Base-by-base conservation (phyloP, 2,888 invertebrate species). In the Spicauda simplicius region DNA sequence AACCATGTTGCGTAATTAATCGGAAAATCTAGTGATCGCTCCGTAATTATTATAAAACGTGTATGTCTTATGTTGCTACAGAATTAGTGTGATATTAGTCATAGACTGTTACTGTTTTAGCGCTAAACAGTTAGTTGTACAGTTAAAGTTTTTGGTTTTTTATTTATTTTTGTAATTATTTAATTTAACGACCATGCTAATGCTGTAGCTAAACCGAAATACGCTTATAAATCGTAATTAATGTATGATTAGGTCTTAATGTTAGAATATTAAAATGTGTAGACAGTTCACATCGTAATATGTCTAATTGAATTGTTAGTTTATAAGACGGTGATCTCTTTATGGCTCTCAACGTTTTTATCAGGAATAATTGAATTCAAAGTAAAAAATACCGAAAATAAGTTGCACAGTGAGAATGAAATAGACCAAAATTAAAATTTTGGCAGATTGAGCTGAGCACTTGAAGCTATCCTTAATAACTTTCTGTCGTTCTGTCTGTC, bases 31-130 rank as follows among this genome's bases (percentile, higher is more conserved):
- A 70, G 64, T 69, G 71, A 70, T 70, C 69, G 61, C 64, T 69
- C 71, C 54, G 70, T 65, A 33, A 64, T 63, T 65, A 58, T 62
- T 65, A 58, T 62, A 66, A 67, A 71, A 73, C 72, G 70, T 69
- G 70, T 37, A 52, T n/a, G 41, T 48, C 19, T 73, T 70, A 70
- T 70, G 55, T 61, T 71, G 69, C 60, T 69, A 68, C 72, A 67
- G 72, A 72, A 73, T 72, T 75, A 77, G 88, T 91, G 91, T 91
- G 91, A 91, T 91, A 91, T 86, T 91, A 90, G 88, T 77, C 79
- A 77, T 82, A 87, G 81, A 77, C 11, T 37, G 12, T 76, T 64
- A 52, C 41, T 20, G 33, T 69, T 64, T 65, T 64, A 41, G n/a
- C 41, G 62, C 14, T 25, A 20, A 33, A 19, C 45, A 25, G 56